Conservation (phyloP, 2,113 vertebrate genomes). For the Hassar affinis region DNA sequence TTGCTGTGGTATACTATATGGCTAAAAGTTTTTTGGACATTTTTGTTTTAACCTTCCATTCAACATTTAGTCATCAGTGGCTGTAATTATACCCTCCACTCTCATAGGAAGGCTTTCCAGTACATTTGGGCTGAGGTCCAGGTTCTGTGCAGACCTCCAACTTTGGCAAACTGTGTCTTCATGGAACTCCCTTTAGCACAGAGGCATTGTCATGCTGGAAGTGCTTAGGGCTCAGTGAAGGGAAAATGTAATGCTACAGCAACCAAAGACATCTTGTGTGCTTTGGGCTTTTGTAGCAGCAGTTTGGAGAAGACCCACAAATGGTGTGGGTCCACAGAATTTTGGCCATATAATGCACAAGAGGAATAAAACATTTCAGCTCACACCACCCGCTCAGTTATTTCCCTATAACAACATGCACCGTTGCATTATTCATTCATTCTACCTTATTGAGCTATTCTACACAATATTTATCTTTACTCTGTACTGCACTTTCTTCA, state of each 20-base stretch:
- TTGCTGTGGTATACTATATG: neutral
- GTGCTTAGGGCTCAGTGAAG: neutral
- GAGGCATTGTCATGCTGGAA: neutral
- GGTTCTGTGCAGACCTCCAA: neutral
- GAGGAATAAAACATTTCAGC: neutral
- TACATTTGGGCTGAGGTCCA: neutral
- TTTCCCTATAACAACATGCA: neutral
- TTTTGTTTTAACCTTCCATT: neutral
- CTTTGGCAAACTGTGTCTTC: neutral
- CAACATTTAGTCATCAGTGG: neutral
- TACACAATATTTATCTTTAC: neutral
- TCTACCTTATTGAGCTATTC: neutral
- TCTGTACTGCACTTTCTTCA: neutral
- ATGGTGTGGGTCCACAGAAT: neutral
- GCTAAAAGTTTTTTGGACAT: neutral
- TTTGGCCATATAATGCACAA: neutral
- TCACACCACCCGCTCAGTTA: neutral
- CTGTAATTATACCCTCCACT: neutral
- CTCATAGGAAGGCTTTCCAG: neutral
- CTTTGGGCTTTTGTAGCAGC: neutral
- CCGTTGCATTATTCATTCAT: neutral
- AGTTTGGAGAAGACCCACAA: neutral
- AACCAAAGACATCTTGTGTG: neutral
- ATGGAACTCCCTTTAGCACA: neutral
- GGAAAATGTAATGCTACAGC: neutral